A percentile compares a stretch with the other conserved stretches of the same genome.
These are phyloP conservation scores for Rhinoraja longicauda DNA, from an alignment of 2,797 vertebrate species.

Conservation along the genomic window DNA sequence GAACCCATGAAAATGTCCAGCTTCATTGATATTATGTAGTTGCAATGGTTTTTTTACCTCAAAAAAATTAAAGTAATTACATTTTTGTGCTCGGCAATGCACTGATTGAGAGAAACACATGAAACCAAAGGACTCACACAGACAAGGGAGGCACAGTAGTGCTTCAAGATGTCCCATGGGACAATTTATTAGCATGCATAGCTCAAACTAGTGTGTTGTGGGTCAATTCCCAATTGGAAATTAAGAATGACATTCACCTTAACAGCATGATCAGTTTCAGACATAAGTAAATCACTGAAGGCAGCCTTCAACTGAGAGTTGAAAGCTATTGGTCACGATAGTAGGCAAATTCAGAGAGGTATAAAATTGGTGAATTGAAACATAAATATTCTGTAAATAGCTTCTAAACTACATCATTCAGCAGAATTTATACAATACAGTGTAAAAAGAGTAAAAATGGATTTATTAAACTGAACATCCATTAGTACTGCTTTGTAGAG, in stretches of 20 bases:
- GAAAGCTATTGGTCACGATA: constrained; percentile 34
- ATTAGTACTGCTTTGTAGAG: constrained; percentile 34
- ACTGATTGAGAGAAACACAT: not conserved
- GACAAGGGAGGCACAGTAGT: constrained; percentile 28
- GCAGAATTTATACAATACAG: constrained; percentile 64
- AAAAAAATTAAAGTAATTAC: not conserved
- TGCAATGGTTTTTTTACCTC: not conserved
- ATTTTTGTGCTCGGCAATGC: not conserved
- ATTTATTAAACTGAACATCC: constrained; percentile 41
- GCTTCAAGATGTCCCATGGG: constrained; percentile 62
- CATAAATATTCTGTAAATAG: constrained; percentile 67
- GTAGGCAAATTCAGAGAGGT: constrained; percentile 43
- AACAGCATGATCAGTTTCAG: constrained; percentile 42
- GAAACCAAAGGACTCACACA: constrained; percentile 31
- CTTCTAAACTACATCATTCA: constrained; percentile 64
- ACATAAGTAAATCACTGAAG: constrained; percentile 33
- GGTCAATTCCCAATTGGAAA: constrained; percentile 52
- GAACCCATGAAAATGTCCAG: not conserved
- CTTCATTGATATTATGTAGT: not conserved
- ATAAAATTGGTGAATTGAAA: constrained; percentile 64
- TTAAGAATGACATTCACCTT: constrained; percentile 61
- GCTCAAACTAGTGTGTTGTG: constrained; percentile 75
- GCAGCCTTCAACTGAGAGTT: constrained; percentile 29
- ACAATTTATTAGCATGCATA: constrained; percentile 76
- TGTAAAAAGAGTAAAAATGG: constrained; percentile 55